Evolutionary conservation across 2,888 invertebrate genomes (phyloP), one percentile per base, ranked within the genome.

Genomic region (Allolobophora icterica): DNA sequence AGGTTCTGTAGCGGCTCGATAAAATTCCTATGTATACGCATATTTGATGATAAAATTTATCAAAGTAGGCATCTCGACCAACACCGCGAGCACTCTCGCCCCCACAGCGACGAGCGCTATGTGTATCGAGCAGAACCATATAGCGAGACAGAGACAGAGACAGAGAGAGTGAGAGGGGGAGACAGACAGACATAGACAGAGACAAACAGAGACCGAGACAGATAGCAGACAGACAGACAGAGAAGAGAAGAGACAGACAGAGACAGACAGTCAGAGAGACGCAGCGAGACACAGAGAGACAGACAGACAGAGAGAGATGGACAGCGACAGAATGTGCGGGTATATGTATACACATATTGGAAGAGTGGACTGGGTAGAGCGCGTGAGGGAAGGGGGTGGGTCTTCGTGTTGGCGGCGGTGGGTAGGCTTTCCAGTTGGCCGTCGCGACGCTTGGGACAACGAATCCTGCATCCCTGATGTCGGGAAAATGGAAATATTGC

Each of bases 11-110:
- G 34, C 35, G 34, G 35, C 38, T 87, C 87, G 87, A 87, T 87
- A 35, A 24, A 87, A 87, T 35, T 34, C 38, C 19, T 38, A 87
- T 87, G 21, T 87, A 34, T 87, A 8, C 87, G 87, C 87, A 35
- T 24, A 87, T 87, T 87, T 35, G 87, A 87, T 87, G 34, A 35
- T 87, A 87, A 87, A 87, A 87, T 87, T 87, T 87, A 87, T 87
- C 87, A 87, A 87, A 35, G 24, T 35, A 87, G 38, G 38, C 87
- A 87, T 87, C 87, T 87, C 87, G 19, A 6, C 24, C 87, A n/a
- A 2, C 34, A 87, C 24, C 35, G 71, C 30, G 30, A n/a, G n/a
- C n/a, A n/a, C 71, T 71, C 71, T n/a, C 30, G 71, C 71, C 4
- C 52, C 24, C 24, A 21, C 52, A 52, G 71, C 71, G 6, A n/a